Evolutionary conservation across 2,888 invertebrate species (phyloP), one percentile per base, ranked within the genome.

Genomic region (Volucella bombylans): DNA sequence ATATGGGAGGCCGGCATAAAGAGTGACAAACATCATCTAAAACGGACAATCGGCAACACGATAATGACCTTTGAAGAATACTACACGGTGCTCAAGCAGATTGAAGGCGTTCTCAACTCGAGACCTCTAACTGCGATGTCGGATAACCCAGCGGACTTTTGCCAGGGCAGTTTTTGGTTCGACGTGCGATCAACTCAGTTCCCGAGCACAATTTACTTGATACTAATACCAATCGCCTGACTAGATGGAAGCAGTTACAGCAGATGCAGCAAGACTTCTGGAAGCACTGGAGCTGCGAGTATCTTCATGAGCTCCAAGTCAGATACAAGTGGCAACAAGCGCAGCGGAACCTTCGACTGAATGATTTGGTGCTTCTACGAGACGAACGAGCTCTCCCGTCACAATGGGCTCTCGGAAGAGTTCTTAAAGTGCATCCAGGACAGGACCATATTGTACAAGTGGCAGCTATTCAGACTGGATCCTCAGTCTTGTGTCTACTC

Each of bases 241-340:
- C 69, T 12, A 12, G 62, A 23, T 31, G 64, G 69, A 23, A 57
- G 18, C 47, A 57, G 41, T 31, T 31, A 1, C 31, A 31, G 31
- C 31, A 31, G 31, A 31, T 31, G 31, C 31, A 31, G 0, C 31
- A 31, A 31, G 31, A 31, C 31, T 31, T 31, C 31, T 31, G 82
- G 82, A 78, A 73, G 14, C 54, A 76, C 6, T 82, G 79, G 79
- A 59, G 59, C 39, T n/a, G 45, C n/a, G 79, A 79, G 38, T 82
- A 82, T 64, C 38, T 86, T 2, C 43, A 47, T 10, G 68, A 74
- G 12, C 54, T 79, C 12, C 71, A 82, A 47, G 45, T 57, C 9
- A 38, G 78, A 31, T 11, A 8, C 8, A 81, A 78, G 39, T 82
- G 71, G 79, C 38, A 45, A 8, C 62, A 72, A 38, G 11, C n/a